These are phyloP conservation scores for Polyergus mexicanus DNA, from an alignment of 1,140 invertebrate species.

Conservation along the genomic window DNA sequence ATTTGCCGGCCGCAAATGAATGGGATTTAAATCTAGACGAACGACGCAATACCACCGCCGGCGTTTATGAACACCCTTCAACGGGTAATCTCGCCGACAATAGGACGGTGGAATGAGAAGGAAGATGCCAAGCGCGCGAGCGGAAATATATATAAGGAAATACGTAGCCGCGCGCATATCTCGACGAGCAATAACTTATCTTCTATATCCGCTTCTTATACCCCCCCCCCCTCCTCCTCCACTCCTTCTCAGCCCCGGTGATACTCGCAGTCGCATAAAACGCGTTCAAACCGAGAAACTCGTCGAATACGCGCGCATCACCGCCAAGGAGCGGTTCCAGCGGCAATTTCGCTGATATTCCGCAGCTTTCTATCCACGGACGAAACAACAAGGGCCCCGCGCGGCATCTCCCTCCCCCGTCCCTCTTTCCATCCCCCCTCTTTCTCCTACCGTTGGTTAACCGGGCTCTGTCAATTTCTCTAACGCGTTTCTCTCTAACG, in stretches of 20 bases:
- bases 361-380: neutral
- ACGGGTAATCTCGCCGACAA: slow-evolving; percentile 50
- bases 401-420: too few relatives aligned
- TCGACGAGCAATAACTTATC: slow-evolving; percentile 72
- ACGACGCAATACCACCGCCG: slow-evolving; percentile 45
- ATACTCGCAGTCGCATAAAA: slow-evolving; percentile 60
- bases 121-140: slow-evolving; percentile 20
- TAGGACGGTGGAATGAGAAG: slow-evolving; percentile 22
- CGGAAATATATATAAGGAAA: slow-evolving; percentile 58
- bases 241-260: neutral
- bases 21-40: slow-evolving; percentile 57
- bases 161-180: slow-evolving; percentile 62
- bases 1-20: slow-evolving; percentile 49
- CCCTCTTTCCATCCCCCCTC: too few relatives aligned
- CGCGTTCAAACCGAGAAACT: slow-evolving; percentile 32
- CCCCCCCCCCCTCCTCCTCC: slow-evolving; percentile 22
- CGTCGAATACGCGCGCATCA: slow-evolving; percentile 20
- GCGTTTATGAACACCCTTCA: slow-evolving; percentile 62
- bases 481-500: neutral
- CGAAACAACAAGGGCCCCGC: slow-evolving; percentile 14
- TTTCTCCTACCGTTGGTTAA: neutral
- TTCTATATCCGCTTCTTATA: slow-evolving; percentile 62
- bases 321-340: neutral
- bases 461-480: neutral
- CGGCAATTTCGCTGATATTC: slow-evolving; percentile 43